Evolutionary conservation across 2,113 vertebrate species (phyloP).

Genomic region (Gadus chalcogrammus): DNA sequence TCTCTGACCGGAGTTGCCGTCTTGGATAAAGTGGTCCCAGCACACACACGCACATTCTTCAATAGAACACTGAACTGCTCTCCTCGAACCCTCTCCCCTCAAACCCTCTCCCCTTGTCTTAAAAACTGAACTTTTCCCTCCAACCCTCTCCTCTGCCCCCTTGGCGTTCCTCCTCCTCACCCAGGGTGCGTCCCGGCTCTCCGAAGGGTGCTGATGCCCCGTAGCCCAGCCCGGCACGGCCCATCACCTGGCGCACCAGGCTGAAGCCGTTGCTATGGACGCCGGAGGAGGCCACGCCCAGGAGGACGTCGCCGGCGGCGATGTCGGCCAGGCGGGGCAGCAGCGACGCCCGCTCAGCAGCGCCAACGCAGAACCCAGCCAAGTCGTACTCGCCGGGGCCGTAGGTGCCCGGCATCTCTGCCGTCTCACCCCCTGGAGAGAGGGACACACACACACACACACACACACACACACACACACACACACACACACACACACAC

Average conservation of each 20-base stretch:
- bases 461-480: background rate
- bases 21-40: too few relatives aligned
- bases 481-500: too few relatives aligned
- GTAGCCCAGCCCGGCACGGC: conserved; percentile 72
- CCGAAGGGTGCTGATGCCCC: conserved; percentile 74
- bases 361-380: conserved; percentile 91
- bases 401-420: conserved; percentile 93
- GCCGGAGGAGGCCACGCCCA: conserved; percentile 90
- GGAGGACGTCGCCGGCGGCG: conserved; percentile 76
- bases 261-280: conserved; percentile 97
- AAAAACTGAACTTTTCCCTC: too few relatives aligned
- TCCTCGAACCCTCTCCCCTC: too few relatives aligned
- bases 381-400: conserved; percentile 86
- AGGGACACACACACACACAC: background rate
- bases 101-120: too few relatives aligned
- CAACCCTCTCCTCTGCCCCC: too few relatives aligned
- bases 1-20: too few relatives aligned
- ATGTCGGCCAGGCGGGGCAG: conserved; percentile 83
- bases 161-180: conserved; percentile 58
- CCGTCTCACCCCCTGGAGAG: too few relatives aligned
- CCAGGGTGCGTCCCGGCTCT: conserved; percentile 76
- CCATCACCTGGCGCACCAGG: conserved; percentile 87
- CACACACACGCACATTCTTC: too few relatives aligned
- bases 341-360: conserved; percentile 80
- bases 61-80: too few relatives aligned